phyloP scores from a whole-genome alignment of 2,113 vertebrate genomes.

The Xiphophorus couchianus region DNA sequence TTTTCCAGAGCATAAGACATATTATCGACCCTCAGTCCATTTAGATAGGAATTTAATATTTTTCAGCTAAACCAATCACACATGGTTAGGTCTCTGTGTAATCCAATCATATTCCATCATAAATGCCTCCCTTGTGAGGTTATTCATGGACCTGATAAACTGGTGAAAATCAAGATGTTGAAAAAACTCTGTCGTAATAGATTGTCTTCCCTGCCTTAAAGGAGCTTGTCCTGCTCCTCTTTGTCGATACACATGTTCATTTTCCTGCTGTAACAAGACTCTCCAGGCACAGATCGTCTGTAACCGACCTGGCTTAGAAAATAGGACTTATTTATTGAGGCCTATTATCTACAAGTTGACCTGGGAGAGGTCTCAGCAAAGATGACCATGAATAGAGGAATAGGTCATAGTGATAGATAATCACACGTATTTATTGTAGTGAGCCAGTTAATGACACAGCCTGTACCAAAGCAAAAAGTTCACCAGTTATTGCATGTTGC shows the following conservation, averaged over 20 bases:
- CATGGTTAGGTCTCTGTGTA: conserved; percentile 77
- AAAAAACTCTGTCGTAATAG: conserved; percentile 77
- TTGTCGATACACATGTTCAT: conserved; percentile 74
- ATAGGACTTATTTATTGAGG: conserved; percentile 77
- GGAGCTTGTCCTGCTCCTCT: conserved; percentile 69
- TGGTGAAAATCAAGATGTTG: conserved; percentile 75
- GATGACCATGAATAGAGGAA: conserved; percentile 76
- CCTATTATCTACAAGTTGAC: conserved; percentile 73
- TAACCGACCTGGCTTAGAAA: conserved; percentile 84
- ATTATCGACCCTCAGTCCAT: conserved; percentile 73
- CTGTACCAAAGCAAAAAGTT: conserved; percentile 84
- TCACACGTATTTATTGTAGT: conserved; percentile 85
- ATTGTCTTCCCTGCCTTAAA: conserved; percentile 73
- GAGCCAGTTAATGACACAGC: conserved; percentile 81
- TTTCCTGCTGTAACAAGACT: conserved; percentile 64
- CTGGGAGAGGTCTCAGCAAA: conserved; percentile 79
- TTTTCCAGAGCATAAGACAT: conserved; percentile 66
- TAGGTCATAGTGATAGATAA: conserved; percentile 72
- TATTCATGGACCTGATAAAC: conserved; percentile 76
- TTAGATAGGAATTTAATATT: conserved; percentile 82
- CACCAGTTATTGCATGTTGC: conserved; percentile 89
- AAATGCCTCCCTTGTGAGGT: conserved; percentile 68
- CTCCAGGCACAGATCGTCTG: conserved; percentile 77
- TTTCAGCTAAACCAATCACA: conserved; percentile 81
- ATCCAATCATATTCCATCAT: conserved; percentile 79